These are phyloP conservation scores for Cephus cinctus DNA, from an alignment of 1,140 invertebrate species.

Conservation along the genomic window DNA sequence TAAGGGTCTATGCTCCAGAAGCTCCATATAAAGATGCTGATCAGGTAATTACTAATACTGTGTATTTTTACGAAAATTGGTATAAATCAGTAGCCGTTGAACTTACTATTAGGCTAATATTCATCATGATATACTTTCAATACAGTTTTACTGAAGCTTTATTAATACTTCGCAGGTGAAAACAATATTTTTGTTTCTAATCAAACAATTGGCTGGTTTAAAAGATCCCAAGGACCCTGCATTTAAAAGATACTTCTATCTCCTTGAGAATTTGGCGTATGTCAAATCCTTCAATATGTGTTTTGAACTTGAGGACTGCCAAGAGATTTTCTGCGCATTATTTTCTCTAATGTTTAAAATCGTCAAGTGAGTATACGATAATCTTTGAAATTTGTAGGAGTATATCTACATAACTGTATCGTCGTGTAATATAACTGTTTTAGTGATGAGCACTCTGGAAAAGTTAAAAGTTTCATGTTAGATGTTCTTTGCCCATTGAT, in stretches of 20 bases:
- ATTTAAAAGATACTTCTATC: conserved; percentile 97
- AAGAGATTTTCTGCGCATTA: conserved; percentile 93
- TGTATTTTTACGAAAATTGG: conserved; percentile 10
- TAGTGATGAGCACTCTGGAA: conserved; percentile 92
- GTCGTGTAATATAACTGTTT: conserved; percentile 30
- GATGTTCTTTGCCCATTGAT: conserved; percentile 93
- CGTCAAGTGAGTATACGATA: conserved; percentile 75
- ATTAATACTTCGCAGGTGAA: no score
- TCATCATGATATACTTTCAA: no score
- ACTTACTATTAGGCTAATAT: background rate
- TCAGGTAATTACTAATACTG: conserved; percentile 70
- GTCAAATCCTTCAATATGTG: conserved; percentile 99
- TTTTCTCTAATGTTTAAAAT: conserved; percentile 96
- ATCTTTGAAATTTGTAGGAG: conserved; percentile 3
- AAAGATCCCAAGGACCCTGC: conserved; percentile 96
- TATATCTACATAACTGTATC: conserved; percentile 2
- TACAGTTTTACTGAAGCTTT: no score
- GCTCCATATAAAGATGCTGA: conserved; percentile 95
- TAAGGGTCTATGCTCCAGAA: conserved; percentile 97
- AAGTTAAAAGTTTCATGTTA: conserved; percentile 95
- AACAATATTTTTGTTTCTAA: conserved; percentile 94
- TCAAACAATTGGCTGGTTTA: conserved; percentile 89
- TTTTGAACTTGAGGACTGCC: conserved; percentile 95
- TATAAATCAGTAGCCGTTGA: background rate
- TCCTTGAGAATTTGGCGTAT: conserved; percentile 93